Evolutionary conservation across 2,888 invertebrate genomes (phyloP).

Genomic region (Hylaea fasciaria): DNA sequence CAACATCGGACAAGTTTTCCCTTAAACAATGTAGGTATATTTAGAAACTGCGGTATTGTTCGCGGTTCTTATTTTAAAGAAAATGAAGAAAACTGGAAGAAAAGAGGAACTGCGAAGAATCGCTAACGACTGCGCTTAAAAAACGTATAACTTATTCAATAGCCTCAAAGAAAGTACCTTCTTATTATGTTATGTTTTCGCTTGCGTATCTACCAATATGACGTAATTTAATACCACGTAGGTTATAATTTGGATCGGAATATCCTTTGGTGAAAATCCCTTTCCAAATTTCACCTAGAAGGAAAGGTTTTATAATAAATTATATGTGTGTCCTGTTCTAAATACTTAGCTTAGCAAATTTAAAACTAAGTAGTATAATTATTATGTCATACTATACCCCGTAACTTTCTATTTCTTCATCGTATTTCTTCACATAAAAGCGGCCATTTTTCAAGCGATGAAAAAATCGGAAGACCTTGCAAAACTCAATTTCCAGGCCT

Average conservation of each 20-base stretch:
- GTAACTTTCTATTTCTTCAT: too few species aligned
- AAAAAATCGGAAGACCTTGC: constrained; percentile 33
- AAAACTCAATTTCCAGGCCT: constrained; percentile 51
- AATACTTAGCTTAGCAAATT: too few species aligned
- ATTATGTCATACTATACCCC: too few species aligned
- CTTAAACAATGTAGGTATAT: constrained; percentile 40
- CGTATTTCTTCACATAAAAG: constrained; percentile 40
- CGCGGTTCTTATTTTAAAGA: constrained; percentile 33
- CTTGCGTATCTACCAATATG: too few species aligned
- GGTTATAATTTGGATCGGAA: too few species aligned
- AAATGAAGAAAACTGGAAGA: constrained; percentile 20
- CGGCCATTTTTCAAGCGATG: constrained; percentile 43
- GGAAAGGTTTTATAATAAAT: too few species aligned
- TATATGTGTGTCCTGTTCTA: too few species aligned
- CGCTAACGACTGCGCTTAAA: constrained; percentile 21
- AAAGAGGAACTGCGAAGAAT: constrained; percentile 31
- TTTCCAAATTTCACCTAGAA: too few species aligned
- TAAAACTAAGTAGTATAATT: too few species aligned
- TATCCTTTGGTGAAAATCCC: too few species aligned
- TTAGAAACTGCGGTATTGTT: constrained; percentile 34
- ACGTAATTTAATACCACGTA: too few species aligned
- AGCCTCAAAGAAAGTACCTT: constrained; percentile 3
- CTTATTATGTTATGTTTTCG: too few species aligned
- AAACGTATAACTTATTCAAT: constrained; percentile 24
- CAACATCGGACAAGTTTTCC: constrained; percentile 21